Base-by-base conservation (phyloP, 2,888 invertebrate genomes). In the Tricholauxania praeusta region DNA sequence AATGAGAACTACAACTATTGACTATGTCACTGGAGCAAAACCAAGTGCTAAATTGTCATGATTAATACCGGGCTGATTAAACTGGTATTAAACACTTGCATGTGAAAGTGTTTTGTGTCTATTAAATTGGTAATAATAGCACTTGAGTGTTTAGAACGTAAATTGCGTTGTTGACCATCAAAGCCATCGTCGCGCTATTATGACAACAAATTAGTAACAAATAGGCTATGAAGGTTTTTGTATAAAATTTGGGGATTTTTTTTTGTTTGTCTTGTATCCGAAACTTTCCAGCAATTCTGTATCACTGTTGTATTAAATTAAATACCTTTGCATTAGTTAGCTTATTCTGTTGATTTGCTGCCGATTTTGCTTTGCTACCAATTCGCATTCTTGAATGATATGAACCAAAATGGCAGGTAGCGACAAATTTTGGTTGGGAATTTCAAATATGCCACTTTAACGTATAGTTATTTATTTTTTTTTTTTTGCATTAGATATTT, bases 361-460 rank as follows among this genome's bases (percentile, higher is more conserved):
- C 51, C 64, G 22, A 51, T 64, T 64, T 32, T 51, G 57, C 22
- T 57, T 55, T 57, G 17, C 15, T 67, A 22, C 15, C 67, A 48
- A 47, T 67, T 67, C 57, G 57, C 67, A 67, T 67, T 67, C 48
- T 57, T n/a, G 22, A 47, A 67, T 67, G 17, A 47, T 48, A 28
- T 67, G 15, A 67, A 67, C 48, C 55, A 51, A 39, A 55, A 28
- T 28, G 55, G 55, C 48, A 53, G 52, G 17, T 57, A 55, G 55
- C 53, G 55, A 57, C 32, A 2, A 47, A 47, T 67, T 67, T 67
- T 12, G 15, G 8, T 17, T 15, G 57, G 48, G 57, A 67, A 67
- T 67, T 17, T 19, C 14, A 57, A 67, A 51, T 28, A 66, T 66
- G n/a, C 47, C 10, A 39, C 39, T 10, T 39, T 39, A 39, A 39